Evolutionary conservation across 2,797 vertebrate genomes (phyloP).

Genomic region (Tachyglossus aculeatus): DNA sequence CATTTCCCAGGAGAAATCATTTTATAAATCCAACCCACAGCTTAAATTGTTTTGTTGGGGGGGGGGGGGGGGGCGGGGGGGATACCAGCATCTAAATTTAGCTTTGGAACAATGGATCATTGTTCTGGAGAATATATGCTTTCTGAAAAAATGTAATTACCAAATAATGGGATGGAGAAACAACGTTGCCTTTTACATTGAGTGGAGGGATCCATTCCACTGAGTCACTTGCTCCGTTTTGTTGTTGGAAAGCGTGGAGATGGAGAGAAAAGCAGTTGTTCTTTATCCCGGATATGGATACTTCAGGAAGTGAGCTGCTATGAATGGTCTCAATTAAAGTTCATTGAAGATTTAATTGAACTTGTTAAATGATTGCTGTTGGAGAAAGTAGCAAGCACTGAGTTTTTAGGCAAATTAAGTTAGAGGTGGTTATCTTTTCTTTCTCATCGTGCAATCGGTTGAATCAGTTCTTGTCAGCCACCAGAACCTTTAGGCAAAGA

Average conservation of each 20-base stretch:
- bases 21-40: conserved; percentile 37
- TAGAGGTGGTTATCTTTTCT: neutral
- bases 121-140: conserved; percentile 6
- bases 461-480: conserved; percentile 22
- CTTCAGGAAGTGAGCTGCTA: conserved; percentile 15
- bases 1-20: conserved; percentile 10
- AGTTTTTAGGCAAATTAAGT: conserved; percentile 26
- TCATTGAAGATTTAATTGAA: conserved; percentile 66
- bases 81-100: conserved; percentile 17
- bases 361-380: conserved; percentile 42
- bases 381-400: conserved; percentile 8
- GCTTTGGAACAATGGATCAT: conserved; percentile 21
- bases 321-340: conserved; percentile 20
- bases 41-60: neutral
- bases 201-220: neutral
- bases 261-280: neutral
- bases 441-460: conserved; percentile 19
- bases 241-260: conserved; percentile 2
- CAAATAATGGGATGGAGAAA: conserved; percentile 27
- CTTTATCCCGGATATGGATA: neutral
- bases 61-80: no score
- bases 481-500: neutral
- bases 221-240: neutral
- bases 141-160: conserved; percentile 17
- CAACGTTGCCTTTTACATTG: neutral